Conservation (phyloP, 1,140 invertebrate genomes). For the Patella vulgata region DNA sequence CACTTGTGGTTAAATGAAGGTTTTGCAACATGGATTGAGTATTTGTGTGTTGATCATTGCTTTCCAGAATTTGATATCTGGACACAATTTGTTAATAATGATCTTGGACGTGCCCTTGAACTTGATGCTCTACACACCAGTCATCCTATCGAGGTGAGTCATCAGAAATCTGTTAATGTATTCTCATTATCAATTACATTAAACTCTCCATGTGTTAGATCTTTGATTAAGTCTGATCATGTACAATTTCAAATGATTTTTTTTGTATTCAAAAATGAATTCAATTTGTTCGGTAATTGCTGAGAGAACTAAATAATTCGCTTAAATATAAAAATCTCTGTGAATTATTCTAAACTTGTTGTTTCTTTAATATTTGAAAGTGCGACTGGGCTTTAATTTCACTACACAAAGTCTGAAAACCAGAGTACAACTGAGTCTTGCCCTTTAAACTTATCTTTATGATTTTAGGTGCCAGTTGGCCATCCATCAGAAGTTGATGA, state of each 20-base stretch:
- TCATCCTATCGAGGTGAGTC: constrained; percentile 66
- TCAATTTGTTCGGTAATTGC: too few species aligned
- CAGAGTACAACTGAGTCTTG: not conserved
- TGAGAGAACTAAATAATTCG: too few species aligned
- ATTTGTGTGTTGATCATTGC: constrained; percentile 68
- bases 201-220: not conserved
- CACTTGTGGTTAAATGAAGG: constrained; percentile 68
- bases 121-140: constrained; percentile 66
- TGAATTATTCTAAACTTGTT: too few species aligned
- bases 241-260: not conserved
- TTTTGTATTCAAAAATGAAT: not conserved
- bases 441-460: not conserved
- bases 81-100: constrained; percentile 66
- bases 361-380: too few species aligned
- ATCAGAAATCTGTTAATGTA: not conserved
- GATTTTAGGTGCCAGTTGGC: constrained; percentile 63
- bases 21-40: constrained; percentile 68
- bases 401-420: too few species aligned
- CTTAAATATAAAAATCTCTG: too few species aligned
- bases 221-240: not conserved
- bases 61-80: constrained; percentile 71
- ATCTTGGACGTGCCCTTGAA: constrained; percentile 62
- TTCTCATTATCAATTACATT: not conserved
- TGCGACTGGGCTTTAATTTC: too few species aligned
- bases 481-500: constrained; percentile 66